phyloP scores from a whole-genome alignment of 2,888 invertebrate species.

The Labia minor region DNA sequence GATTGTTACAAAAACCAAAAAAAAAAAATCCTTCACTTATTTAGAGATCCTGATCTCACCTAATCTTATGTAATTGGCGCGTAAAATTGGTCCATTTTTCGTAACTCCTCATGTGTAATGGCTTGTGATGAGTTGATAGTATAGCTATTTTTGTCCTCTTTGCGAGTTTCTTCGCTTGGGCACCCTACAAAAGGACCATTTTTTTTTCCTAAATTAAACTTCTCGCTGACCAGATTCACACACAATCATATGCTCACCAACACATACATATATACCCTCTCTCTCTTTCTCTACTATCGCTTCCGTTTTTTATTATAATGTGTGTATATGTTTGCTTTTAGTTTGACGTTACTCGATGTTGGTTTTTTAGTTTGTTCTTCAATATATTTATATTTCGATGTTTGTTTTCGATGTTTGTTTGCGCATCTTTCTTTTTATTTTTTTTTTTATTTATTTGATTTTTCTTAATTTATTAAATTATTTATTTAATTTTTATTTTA shows the following conservation, averaged over 20 bases:
- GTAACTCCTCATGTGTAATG: not conserved
- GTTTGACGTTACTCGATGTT: conserved; percentile 15
- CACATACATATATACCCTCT: no score
- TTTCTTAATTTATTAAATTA: not conserved
- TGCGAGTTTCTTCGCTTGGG: not conserved
- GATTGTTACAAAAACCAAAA: no score
- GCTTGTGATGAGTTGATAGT: not conserved
- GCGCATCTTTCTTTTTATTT: not conserved
- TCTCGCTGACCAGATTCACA: conserved; percentile 8
- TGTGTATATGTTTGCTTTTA: conserved; percentile 17
- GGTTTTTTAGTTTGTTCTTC: conserved; percentile 15
- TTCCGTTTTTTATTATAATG: conserved; percentile 17
- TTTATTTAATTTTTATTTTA: not conserved
- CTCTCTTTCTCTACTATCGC: no score
- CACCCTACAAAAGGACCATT: conserved; percentile 8
- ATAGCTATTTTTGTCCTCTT: not conserved
- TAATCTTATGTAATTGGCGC: not conserved
- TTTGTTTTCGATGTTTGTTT: conserved; percentile 15
- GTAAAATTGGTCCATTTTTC: not conserved
- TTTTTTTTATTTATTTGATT: not conserved
- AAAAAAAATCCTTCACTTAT: no score
- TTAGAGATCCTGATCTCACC: no score
- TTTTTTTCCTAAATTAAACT: conserved; percentile 16
- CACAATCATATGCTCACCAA: no score
- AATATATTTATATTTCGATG: not conserved